A percentile compares a stretch with the other conserved stretches of the same genome.
Evolutionary conservation across 1,140 invertebrate genomes (phyloP).

Genomic region (Drosophila nigromelanica): DNA sequence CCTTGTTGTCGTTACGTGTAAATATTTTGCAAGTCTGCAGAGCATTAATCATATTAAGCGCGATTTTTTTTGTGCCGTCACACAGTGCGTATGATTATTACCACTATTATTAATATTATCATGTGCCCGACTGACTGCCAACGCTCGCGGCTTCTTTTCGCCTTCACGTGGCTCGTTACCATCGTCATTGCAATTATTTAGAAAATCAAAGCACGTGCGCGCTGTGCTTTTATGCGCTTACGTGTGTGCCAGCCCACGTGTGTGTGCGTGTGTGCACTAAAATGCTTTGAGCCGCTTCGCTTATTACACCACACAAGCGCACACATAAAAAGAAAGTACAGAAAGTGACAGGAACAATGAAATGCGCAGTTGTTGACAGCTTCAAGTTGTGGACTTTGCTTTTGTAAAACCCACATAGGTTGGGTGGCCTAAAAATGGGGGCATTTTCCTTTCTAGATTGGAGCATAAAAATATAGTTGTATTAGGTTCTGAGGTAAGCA

Average conservation of each 20-base stretch:
- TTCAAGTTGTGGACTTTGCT: constrained; percentile 31
- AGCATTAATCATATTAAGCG: constrained; percentile 79
- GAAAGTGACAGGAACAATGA: constrained; percentile 6
- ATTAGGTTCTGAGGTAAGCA: constrained; percentile 19
- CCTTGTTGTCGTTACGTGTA: constrained; percentile 57
- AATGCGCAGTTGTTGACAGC: constrained; percentile 57
- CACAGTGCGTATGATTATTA: constrained; percentile 81
- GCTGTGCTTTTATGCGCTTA: constrained; percentile 79
- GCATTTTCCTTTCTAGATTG: neutral
- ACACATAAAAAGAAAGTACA: constrained; percentile 1
- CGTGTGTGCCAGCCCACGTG: constrained; percentile 20
- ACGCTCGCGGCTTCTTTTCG: constrained; percentile 49
- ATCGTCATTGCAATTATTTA: constrained; percentile 79
- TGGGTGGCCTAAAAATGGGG: constrained; percentile 1
- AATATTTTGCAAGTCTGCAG: constrained; percentile 67
- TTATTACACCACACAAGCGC: constrained; percentile 63
- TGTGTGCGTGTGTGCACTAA: constrained; percentile 47
- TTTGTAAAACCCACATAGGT: constrained; percentile 18
- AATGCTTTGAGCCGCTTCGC: constrained; percentile 69
- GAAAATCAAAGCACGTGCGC: constrained; percentile 77
- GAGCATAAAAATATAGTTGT: constrained; percentile 32
- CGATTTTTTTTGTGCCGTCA: constrained; percentile 59
- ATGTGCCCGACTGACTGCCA: constrained; percentile 57
- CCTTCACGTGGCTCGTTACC: constrained; percentile 25
- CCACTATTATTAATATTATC: constrained; percentile 82